Evolutionary conservation across 2,113 vertebrate species (phyloP).

Genomic region (Hippocampus abdominalis): DNA sequence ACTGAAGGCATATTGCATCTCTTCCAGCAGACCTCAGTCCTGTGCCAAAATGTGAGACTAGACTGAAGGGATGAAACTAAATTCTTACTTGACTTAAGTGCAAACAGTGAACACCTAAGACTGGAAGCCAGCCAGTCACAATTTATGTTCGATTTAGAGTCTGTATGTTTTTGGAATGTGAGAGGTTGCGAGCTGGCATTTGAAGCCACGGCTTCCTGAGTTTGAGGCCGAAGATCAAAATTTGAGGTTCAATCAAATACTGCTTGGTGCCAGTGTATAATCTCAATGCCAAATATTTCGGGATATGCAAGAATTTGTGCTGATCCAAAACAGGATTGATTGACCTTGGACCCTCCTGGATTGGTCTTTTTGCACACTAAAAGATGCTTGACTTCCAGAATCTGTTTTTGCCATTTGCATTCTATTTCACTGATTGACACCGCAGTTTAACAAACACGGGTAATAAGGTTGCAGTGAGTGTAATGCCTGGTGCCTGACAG

Average conservation of each 20-base stretch:
- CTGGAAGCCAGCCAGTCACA: no score
- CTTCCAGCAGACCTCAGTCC: no score
- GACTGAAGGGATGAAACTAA: no score
- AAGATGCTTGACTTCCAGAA: background rate
- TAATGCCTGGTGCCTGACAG: background rate
- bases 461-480: slow-evolving; percentile 1
- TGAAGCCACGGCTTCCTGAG: no score
- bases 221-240: no score
- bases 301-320: background rate
- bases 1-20: no score
- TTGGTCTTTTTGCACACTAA: background rate
- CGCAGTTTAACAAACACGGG: background rate
- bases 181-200: no score
- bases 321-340: background rate
- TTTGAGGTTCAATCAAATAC: background rate
- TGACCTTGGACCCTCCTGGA: background rate
- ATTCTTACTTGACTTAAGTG: no score
- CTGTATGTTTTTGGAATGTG: no score
- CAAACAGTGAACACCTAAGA: no score
- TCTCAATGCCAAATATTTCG: background rate
- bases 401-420: background rate
- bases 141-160: no score
- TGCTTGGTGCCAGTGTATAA: background rate
- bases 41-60: no score
- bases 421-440: background rate